phyloP scores from a whole-genome alignment of 2,888 invertebrate species.

The Drosophila neotestacea region DNA sequence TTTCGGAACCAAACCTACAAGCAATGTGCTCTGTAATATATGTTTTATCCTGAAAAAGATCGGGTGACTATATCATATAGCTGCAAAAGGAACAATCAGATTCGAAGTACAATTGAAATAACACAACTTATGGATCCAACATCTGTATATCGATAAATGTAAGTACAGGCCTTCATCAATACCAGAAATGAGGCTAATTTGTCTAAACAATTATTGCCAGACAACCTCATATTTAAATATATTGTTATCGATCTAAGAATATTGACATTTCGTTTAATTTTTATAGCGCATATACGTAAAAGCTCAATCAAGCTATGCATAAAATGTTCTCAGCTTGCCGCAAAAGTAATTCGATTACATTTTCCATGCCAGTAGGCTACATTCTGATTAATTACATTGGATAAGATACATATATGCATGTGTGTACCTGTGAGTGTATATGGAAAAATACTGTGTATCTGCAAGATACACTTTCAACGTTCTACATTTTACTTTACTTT shows the following conservation, averaged over 20 bases:
- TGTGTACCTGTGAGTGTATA: neutral
- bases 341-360: constrained; percentile 41
- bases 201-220: neutral
- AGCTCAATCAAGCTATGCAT: constrained; percentile 25
- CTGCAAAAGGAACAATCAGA: no score
- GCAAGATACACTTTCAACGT: constrained; percentile 26
- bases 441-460: constrained; percentile 9
- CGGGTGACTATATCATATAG: no score
- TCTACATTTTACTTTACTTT: constrained; percentile 9
- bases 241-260: neutral
- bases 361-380: constrained; percentile 37
- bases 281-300: constrained; percentile 5
- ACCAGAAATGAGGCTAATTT: no score
- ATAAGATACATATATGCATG: constrained; percentile 8
- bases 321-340: constrained; percentile 12
- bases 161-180: no score
- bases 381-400: constrained; percentile 46
- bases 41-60: no score
- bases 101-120: no score
- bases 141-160: no score
- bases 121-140: no score
- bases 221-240: neutral
- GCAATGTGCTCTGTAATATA: no score
- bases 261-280: constrained; percentile 6
- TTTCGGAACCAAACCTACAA: no score